Percentiles rank a stretch among this genome's conserved stretches.
Evolutionary conservation across 2,888 invertebrate genomes (phyloP).

Genomic region (Meteorus colon): DNA sequence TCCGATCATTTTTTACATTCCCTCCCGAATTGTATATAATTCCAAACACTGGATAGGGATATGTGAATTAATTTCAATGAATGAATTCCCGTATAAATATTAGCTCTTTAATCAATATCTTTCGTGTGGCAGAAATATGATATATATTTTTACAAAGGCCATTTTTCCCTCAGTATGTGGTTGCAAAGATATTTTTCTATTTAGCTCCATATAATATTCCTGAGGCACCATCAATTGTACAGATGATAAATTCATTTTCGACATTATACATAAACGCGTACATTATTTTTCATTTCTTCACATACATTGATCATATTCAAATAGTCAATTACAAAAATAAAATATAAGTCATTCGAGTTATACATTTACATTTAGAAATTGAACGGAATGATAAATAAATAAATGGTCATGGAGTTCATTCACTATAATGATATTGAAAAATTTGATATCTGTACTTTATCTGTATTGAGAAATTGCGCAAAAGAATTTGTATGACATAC

Average conservation of each 20-base stretch:
- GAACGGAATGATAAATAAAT: slow-evolving; percentile 21
- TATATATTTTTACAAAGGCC: slow-evolving; percentile 38
- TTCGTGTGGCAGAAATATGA: slow-evolving; percentile 4
- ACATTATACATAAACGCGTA: neutral
- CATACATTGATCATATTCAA: neutral
- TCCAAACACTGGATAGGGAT: neutral
- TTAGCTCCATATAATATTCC: neutral
- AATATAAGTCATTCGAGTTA: slow-evolving; percentile 14
- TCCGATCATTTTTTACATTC: neutral
- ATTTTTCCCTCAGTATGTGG: neutral
- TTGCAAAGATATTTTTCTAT: neutral
- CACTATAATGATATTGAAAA: neutral
- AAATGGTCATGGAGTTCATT: slow-evolving; percentile 18
- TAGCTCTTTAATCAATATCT: slow-evolving; percentile 33
- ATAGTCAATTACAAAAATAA: slow-evolving; percentile 32
- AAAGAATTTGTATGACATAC: neutral
- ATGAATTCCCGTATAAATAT: slow-evolving; percentile 18
- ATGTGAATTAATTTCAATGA: neutral
- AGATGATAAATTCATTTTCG: neutral
- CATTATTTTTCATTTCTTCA: neutral
- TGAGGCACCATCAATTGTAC: neutral
- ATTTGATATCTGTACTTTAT: neutral
- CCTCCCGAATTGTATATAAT: neutral
- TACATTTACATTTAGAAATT: neutral
- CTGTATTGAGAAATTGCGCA: slow-evolving; percentile 11